Evolutionary conservation across 2,113 vertebrate genomes (phyloP), one percentile per base, ranked within the genome.

Genomic region (Catharus bicknelli): DNA sequence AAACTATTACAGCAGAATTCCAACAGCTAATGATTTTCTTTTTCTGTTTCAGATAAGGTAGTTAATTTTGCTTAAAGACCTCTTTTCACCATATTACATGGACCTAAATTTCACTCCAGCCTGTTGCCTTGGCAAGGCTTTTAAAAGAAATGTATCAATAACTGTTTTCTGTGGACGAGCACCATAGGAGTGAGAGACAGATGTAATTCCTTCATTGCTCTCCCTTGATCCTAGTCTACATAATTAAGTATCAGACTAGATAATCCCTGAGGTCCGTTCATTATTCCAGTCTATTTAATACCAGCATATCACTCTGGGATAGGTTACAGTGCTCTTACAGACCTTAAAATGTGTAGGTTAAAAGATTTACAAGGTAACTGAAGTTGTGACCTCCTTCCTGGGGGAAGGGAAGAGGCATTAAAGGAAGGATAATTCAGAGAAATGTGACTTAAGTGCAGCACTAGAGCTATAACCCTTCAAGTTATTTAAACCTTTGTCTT

Each of bases 261-360:
- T 70, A 93, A 94, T 95, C 95, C 90, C 94, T 83, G 27, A 90
- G 95, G 94, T 95, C 81, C 0, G 3, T 87, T 97, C 93, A 86
- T 96, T 96, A 96, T 96, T 96, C 87, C 86, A 93, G 89, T 86
- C 90, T 95, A 90, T 93, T 96, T 95, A 96, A 96, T 92, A 88
- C 38, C 53, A 93, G 43, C 54, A 76, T 89, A 92, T 90, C 92
- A 94, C 57, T 89, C 42, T 88, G 63, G 51, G 61, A 73, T 74
- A 85, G 63, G 80, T 86, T 94, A 74, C 80, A 42, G 50, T 78
- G 61, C 68, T 96, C 40, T 76, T 61, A 66, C 7, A 86, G 48
- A 17, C 81, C 83, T 83, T 70, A 69, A 95, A 86, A 94, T 15
- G 11, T 73, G 26, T 7, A 90, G 72, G 90, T 87, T 90, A 68